These are phyloP conservation scores for Peromyscus californicus DNA, from an alignment of 2,113 vertebrate genomes.

Conservation along the genomic window DNA sequence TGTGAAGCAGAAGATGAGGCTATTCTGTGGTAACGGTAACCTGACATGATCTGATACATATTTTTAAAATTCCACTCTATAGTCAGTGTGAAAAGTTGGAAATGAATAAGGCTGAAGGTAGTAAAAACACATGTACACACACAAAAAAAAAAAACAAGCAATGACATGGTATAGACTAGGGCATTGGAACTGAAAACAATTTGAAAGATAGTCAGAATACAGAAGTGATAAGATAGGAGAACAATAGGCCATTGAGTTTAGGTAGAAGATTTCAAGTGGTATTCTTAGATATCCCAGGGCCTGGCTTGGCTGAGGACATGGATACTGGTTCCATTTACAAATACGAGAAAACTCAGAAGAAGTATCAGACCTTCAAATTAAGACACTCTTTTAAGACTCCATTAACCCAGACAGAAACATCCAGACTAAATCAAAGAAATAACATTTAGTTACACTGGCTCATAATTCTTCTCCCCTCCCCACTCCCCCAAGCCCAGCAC, in stretches of 20 bases:
- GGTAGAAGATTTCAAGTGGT: neutral
- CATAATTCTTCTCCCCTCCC: neutral
- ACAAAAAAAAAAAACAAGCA: neutral
- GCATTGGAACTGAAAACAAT: neutral
- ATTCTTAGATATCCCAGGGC: neutral
- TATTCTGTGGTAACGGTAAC: neutral
- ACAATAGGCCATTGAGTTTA: neutral
- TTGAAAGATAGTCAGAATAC: neutral
- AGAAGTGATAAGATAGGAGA: neutral
- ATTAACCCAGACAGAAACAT: constrained; percentile 34
- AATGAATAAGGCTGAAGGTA: neutral
- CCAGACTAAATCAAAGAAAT: neutral
- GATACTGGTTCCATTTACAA: neutral
- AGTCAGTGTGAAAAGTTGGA: neutral
- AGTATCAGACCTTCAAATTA: neutral
- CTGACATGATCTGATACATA: neutral
- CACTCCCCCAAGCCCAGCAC: neutral
- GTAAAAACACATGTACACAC: neutral
- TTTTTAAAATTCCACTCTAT: neutral
- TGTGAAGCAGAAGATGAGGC: neutral
- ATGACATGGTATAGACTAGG: neutral
- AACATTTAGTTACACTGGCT: neutral
- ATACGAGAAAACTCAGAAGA: constrained; percentile 20
- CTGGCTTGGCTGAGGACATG: neutral
- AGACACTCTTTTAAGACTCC: neutral